These are phyloP conservation scores for Monochamus alternatus DNA, from an alignment of 2,888 invertebrate genomes.

Conservation along the genomic window DNA sequence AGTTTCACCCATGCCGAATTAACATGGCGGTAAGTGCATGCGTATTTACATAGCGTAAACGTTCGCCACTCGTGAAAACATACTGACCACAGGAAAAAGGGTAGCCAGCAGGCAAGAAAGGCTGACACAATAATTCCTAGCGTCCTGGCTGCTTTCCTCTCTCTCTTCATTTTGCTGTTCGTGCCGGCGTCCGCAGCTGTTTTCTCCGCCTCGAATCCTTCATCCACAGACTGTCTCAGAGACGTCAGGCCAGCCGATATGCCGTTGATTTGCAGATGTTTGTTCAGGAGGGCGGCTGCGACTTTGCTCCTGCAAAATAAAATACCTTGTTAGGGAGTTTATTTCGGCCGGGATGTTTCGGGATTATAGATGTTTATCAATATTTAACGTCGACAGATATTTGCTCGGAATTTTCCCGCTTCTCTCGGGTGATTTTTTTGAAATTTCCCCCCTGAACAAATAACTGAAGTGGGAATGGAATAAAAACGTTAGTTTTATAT, in stretches of 20 bases:
- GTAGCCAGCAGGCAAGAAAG: conserved; percentile 95
- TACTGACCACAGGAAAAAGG: conserved; percentile 92
- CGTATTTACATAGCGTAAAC: neutral
- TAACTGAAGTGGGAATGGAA: too few relatives aligned
- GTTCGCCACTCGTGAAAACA: neutral
- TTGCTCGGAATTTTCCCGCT: too few relatives aligned
- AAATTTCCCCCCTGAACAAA: too few relatives aligned
- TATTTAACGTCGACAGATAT: neutral
- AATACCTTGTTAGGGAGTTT: conserved; percentile 33
- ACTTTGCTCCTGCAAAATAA: conserved; percentile 85
- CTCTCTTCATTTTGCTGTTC: conserved; percentile 90
- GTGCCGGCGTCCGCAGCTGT: conserved; percentile 73
- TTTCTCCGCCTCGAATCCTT: conserved; percentile 62
- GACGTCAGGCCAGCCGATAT: conserved; percentile 80
- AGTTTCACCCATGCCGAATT: too few relatives aligned
- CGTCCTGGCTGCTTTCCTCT: conserved; percentile 93
- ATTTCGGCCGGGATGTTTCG: conserved; percentile 10
- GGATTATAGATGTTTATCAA: conserved; percentile 20
- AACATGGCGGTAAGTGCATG: neutral
- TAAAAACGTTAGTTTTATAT: too few relatives aligned
- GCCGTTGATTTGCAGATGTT: conserved; percentile 92
- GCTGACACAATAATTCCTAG: conserved; percentile 97
- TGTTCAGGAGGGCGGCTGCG: conserved; percentile 88
- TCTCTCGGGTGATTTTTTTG: too few relatives aligned
- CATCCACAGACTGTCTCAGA: conserved; percentile 70